phyloP scores from a whole-genome alignment of 2,888 invertebrate genomes.

The Anthophora plumipes region DNA sequence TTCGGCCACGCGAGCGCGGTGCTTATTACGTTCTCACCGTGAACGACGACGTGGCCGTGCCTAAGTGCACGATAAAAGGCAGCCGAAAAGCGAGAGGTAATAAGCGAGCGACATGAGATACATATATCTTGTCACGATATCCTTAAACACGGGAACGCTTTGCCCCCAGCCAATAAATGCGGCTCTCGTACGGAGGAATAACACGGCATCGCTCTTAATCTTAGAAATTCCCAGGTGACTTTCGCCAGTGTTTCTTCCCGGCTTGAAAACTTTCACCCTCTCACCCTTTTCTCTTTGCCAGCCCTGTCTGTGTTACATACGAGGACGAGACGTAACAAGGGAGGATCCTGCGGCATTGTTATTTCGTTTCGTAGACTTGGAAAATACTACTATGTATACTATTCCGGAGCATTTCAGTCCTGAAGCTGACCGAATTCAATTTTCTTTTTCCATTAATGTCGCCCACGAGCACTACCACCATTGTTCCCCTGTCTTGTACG shows the following conservation, averaged over 20 bases:
- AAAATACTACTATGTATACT: not conserved
- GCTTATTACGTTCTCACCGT: slow-evolving; percentile 29
- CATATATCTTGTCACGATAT: slow-evolving; percentile 48
- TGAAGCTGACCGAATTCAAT: slow-evolving; percentile 22
- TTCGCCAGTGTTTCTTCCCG: slow-evolving; percentile 26
- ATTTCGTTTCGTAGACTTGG: slow-evolving; percentile 19
- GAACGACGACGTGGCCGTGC: not conserved
- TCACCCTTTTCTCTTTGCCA: not conserved
- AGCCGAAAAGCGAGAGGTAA: slow-evolving; percentile 10
- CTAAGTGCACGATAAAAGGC: slow-evolving; percentile 34
- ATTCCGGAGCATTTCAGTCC: not conserved
- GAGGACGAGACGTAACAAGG: not conserved
- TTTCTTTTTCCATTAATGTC: slow-evolving; percentile 21
- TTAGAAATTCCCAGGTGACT: slow-evolving; percentile 50
- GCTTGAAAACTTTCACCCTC: slow-evolving; percentile 32
- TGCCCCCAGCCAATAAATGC: slow-evolving; percentile 35
- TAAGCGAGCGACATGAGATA: slow-evolving; percentile 26
- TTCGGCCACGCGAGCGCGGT: slow-evolving; percentile 15
- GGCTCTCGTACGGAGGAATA: slow-evolving; percentile 22
- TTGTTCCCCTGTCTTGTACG: too few species aligned
- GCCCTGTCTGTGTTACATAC: too few species aligned
- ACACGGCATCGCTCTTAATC: slow-evolving; percentile 54
- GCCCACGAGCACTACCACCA: too few species aligned
- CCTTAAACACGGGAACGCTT: slow-evolving; percentile 51
- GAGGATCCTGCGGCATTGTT: not conserved